Evolutionary conservation across 2,888 invertebrate species (phyloP), one percentile per base, ranked within the genome.

Genomic region (Blastobasis lacticolella): DNA sequence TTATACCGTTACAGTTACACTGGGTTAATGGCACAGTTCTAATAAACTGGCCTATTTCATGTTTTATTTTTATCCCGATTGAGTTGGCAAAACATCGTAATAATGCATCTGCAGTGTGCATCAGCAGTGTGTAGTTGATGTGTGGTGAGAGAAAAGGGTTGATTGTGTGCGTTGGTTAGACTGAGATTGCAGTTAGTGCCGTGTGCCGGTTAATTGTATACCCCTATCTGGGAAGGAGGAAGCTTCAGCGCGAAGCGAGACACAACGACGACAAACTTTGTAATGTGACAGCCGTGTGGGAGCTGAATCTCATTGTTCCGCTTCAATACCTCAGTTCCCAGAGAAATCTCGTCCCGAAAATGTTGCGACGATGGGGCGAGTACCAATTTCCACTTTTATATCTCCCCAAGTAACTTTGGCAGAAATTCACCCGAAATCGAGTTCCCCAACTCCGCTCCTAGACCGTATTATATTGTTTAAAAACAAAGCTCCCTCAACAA

Each of bases 251-350:
- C 23, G 23, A 23, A 23, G 23, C 23, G 23, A 23, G 23, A 3
- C 23, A 23, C 23, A 23, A 23, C 57, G 58, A 61, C 54, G 51
- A 58, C 56, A 61, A 58, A 73, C 75, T 61, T 75, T 75, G 64
- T 73, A 69, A 70, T 64, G 62, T 71, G 68, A 71, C 78, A 75
- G 72, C 71, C 78, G 78, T 59, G 54, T 51, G 63, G 62, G 47
- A 47, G 55, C 62, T 63, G 73, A 75, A 78, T 73, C 68, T 67
- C 71, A 72, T 75, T 73, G 73, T 73, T 70, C 72, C 67, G 70
- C 64, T 76, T 69, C 66, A 57, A 65, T 64, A 61, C 63, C 71
- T 66, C 71, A 70, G 68, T 69, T 66, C 66, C 42, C 9, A 57
- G 59, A 62, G 63, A 72, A 71, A 69, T 64, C 66, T 62, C 59